Conservation (phyloP, 2,113 vertebrate species). For the Trogon melanurus region DNA sequence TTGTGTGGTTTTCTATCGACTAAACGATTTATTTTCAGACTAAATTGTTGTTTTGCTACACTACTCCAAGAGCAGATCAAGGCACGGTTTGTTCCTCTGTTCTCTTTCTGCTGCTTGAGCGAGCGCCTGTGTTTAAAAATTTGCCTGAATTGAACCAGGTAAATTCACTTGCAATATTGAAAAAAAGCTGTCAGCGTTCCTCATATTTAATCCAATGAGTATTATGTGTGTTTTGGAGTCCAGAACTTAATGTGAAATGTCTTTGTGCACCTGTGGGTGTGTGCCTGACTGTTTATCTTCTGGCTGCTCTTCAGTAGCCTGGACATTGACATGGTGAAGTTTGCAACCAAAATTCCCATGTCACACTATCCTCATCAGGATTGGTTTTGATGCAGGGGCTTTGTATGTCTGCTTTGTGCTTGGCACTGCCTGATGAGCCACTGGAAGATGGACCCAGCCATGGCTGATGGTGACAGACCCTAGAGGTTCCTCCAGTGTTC, state of each 20-base stretch:
- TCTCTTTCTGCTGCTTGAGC: background rate
- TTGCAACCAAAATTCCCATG: background rate
- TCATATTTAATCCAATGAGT: background rate
- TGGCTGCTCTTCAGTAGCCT: background rate
- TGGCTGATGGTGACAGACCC: background rate
- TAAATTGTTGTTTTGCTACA: background rate
- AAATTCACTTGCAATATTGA: background rate
- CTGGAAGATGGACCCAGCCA: background rate
- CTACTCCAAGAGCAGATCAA: background rate
- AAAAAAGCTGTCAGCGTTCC: background rate
- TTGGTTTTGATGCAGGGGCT: background rate
- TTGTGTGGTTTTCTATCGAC: background rate
- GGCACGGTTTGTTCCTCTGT: background rate
- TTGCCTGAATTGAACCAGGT: slow-evolving; percentile 5
- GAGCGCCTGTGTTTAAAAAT: background rate
- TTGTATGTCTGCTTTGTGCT: background rate
- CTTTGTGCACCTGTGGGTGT: background rate
- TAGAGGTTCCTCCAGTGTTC: background rate
- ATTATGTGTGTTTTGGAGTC: background rate
- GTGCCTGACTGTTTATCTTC: background rate
- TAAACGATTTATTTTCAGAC: background rate
- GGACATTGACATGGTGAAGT: rapidly evolving
- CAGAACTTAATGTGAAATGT: rapidly evolving
- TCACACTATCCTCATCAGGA: background rate
- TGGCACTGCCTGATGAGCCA: background rate